Conservation (phyloP, 2,888 invertebrate species). For the Trichopria drosophilae region DNA sequence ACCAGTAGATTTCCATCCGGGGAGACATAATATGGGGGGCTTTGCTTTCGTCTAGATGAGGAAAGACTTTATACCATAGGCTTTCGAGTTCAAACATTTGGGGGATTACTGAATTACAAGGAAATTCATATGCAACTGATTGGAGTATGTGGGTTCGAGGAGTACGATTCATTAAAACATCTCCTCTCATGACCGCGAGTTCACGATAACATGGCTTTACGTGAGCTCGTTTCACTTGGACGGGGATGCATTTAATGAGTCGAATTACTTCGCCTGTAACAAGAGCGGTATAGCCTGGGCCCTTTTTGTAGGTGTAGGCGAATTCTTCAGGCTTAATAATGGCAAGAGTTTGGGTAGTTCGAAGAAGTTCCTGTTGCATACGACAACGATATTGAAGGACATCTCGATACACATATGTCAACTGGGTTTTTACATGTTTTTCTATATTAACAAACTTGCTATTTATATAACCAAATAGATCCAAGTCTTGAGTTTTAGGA, state of each 20-base stretch:
- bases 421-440: conserved; percentile 29
- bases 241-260: too few relatives aligned
- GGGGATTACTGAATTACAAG: too few relatives aligned
- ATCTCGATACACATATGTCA: conserved; percentile 29
- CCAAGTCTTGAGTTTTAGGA: conserved; percentile 11
- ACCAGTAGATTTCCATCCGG: too few relatives aligned
- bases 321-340: conserved; percentile 32
- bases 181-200: conserved; percentile 32
- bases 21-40: too few relatives aligned
- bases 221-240: conserved; percentile 20
- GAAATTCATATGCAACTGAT: too few relatives aligned
- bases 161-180: conserved; percentile 31
- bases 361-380: conserved; percentile 32
- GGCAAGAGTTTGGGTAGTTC: conserved; percentile 33
- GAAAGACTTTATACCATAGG: too few relatives aligned
- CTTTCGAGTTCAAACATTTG: too few relatives aligned
- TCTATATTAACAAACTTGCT: conserved; percentile 38
- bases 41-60: too few relatives aligned
- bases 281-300: conserved; percentile 34
- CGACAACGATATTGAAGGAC: conserved; percentile 36
- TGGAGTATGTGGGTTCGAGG: conserved; percentile 32
- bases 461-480: conserved; percentile 30
- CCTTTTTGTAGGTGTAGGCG: too few relatives aligned
- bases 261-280: conserved; percentile 37
- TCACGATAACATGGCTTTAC: conserved; percentile 31